These are phyloP conservation scores for Pao palembangensis DNA, from an alignment of 2,113 vertebrate genomes.

Conservation along the genomic window DNA sequence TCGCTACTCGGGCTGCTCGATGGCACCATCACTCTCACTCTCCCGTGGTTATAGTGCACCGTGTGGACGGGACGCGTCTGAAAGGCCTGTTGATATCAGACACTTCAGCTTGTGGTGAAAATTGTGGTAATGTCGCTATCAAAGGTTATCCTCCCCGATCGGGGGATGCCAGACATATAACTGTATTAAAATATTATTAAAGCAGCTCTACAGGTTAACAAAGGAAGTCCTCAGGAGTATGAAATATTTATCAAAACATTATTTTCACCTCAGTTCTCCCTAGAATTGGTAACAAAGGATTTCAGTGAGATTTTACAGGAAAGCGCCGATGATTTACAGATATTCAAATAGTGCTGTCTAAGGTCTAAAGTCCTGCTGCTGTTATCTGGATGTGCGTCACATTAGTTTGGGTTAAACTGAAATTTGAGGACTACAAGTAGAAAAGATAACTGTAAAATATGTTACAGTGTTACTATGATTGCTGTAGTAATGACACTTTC, in stretches of 20 bases:
- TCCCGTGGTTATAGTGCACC: slow-evolving; percentile 13
- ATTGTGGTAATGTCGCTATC: slow-evolving; percentile 27
- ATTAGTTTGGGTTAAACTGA: no score
- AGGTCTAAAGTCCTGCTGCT: slow-evolving; percentile 66
- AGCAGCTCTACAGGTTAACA: not conserved
- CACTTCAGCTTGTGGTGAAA: not conserved
- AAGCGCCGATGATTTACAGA: slow-evolving; percentile 61
- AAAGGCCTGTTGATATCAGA: slow-evolving; percentile 50
- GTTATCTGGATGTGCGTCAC: slow-evolving; percentile 17
- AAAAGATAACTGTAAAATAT: no score
- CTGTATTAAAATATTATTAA: not conserved
- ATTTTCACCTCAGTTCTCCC: not conserved
- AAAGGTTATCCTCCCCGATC: slow-evolving; percentile 10
- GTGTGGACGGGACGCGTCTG: slow-evolving; percentile 38
- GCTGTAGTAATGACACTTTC: no score
- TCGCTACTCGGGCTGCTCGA: slow-evolving; percentile 15
- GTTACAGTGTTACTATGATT: no score
- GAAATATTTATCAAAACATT: not conserved
- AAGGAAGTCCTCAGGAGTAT: no score
- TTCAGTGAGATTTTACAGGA: not conserved
- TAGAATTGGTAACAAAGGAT: not conserved
- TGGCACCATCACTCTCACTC: slow-evolving; percentile 26
- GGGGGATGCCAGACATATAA: no score
- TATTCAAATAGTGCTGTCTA: slow-evolving; percentile 45
- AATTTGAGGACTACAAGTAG: no score